These are phyloP conservation scores for Ataeniobius toweri DNA, from an alignment of 2,797 vertebrate genomes.

Conservation along the genomic window DNA sequence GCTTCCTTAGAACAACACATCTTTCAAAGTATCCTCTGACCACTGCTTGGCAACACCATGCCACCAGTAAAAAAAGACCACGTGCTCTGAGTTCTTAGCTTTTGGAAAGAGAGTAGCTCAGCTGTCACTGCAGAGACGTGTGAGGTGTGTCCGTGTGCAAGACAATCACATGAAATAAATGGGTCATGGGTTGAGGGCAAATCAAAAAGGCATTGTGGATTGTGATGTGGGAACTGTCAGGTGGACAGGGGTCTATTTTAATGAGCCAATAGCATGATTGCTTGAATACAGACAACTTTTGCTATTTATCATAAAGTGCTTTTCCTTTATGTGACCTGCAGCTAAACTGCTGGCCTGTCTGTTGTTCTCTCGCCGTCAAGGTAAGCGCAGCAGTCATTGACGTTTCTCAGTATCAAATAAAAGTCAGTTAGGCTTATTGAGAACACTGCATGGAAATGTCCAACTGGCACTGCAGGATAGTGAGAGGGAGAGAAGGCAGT, in stretches of 20 bases:
- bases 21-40: slow-evolving; percentile 6
- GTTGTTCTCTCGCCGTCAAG: slow-evolving; percentile 57
- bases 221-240: slow-evolving; percentile 67
- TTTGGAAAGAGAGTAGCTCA: slow-evolving; percentile 44
- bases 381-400: slow-evolving; percentile 61
- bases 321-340: slow-evolving; percentile 53
- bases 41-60: slow-evolving; percentile 14
- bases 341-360: slow-evolving; percentile 38
- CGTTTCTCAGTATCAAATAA: slow-evolving; percentile 10
- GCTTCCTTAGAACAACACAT: slow-evolving; percentile 11
- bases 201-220: slow-evolving; percentile 60
- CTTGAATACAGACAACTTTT: slow-evolving; percentile 70
- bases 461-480: background rate
- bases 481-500: background rate
- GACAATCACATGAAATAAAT: slow-evolving; percentile 62
- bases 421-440: slow-evolving; percentile 10
- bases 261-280: slow-evolving; percentile 74
- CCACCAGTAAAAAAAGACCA: slow-evolving; percentile 30
- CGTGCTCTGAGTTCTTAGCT: slow-evolving; percentile 36
- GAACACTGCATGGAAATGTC: slow-evolving; percentile 9
- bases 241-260: slow-evolving; percentile 76
- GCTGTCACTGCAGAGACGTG: slow-evolving; percentile 52
- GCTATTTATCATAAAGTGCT: slow-evolving; percentile 66
- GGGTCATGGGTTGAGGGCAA: slow-evolving; percentile 70
- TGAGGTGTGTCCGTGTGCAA: slow-evolving; percentile 50